Conservation (phyloP, 2,888 invertebrate species). For the Campopleginae sp. region DNA sequence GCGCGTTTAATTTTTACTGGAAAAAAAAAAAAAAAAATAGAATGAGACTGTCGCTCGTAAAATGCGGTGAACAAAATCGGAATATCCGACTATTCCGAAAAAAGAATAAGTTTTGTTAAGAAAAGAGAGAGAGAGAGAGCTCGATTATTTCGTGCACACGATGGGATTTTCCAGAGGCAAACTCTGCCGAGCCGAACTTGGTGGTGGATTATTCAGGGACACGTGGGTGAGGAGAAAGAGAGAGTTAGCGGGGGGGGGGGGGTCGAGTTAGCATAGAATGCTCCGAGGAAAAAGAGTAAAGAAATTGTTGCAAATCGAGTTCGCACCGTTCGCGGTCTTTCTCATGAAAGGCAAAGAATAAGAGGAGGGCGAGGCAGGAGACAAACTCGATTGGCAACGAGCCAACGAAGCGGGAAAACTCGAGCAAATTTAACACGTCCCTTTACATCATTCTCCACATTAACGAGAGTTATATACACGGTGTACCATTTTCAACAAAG, state of each 20-base stretch:
- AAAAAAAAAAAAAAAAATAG: background rate
- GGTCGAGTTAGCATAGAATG: conserved; percentile 8
- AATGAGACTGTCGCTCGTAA: background rate
- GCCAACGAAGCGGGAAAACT: conserved; percentile 52
- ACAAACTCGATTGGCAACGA: conserved; percentile 55
- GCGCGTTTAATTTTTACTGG: background rate
- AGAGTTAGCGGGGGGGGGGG: background rate
- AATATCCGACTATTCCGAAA: background rate
- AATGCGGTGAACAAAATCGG: background rate
- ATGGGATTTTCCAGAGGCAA: conserved; percentile 20
- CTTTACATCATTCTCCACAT: conserved; percentile 53
- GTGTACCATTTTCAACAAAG: background rate
- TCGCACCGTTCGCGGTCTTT: conserved; percentile 34
- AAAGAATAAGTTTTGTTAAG: background rate
- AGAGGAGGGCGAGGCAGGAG: conserved; percentile 9
- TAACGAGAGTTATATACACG: conserved; percentile 15
- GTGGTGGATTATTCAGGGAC: conserved; percentile 59
- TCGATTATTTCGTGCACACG: conserved; percentile 8
- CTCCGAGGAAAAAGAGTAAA: conserved; percentile 42
- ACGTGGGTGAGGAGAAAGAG: background rate
- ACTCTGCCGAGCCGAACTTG: conserved; percentile 38
- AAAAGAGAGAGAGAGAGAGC: conserved; percentile 44
- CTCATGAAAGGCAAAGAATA: background rate
- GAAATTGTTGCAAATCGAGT: conserved; percentile 56
- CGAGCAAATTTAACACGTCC: conserved; percentile 55